Conservation (phyloP, 2,797 vertebrate species). For the Steatocranus sp. region DNA sequence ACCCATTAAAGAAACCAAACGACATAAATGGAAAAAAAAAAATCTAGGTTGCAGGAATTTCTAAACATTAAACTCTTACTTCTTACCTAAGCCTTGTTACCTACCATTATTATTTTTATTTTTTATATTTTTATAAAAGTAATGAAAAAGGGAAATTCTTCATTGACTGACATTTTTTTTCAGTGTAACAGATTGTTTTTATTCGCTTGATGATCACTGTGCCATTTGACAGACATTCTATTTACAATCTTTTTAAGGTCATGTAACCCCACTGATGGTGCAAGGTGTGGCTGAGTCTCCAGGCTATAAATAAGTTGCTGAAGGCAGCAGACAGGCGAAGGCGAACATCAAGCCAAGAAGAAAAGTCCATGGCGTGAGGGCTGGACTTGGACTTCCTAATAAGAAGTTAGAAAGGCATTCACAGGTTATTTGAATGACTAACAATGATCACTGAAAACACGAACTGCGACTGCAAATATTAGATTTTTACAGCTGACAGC, state of each 20-base stretch:
- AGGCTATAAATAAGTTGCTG: background rate
- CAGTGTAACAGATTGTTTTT: background rate
- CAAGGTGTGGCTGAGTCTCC: background rate
- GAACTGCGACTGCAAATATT: background rate
- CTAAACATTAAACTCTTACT: background rate
- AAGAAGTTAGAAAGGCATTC: background rate
- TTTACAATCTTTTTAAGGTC: slow-evolving; percentile 9
- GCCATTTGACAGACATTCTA: background rate
- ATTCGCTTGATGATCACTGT: background rate
- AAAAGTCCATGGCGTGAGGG: slow-evolving; percentile 9
- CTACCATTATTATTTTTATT: background rate
- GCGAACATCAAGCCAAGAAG: slow-evolving; percentile 27
- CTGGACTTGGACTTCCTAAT: slow-evolving; percentile 21
- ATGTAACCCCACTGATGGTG: background rate
- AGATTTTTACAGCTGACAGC: background rate
- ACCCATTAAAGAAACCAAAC: background rate
- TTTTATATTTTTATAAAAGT: background rate
- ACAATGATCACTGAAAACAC: background rate
- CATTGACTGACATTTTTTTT: background rate
- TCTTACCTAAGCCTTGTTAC: background rate
- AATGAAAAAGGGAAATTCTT: background rate
- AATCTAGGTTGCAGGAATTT: background rate
- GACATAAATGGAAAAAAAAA: background rate
- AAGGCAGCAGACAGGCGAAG: slow-evolving; percentile 25
- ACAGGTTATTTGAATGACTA: background rate